phyloP scores from a whole-genome alignment of 2,888 invertebrate genomes.

The Melinopterus prodromus region DNA sequence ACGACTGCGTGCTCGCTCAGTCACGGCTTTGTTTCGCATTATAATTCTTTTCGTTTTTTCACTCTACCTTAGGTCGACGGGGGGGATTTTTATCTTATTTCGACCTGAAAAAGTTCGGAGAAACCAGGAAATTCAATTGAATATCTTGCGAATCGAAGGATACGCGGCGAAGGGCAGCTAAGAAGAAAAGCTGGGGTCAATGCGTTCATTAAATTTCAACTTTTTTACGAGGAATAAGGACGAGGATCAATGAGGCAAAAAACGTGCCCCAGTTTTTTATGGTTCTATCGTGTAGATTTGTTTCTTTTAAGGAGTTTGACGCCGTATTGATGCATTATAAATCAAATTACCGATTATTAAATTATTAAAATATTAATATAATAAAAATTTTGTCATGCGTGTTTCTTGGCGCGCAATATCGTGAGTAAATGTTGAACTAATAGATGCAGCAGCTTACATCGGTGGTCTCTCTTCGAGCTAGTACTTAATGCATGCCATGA shows the following conservation, averaged over 20 bases:
- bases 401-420: background rate
- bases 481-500: background rate
- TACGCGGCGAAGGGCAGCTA: background rate
- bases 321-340: too few species aligned
- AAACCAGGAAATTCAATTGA: background rate
- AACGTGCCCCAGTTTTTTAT: background rate
- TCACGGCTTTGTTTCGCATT: background rate
- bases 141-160: background rate
- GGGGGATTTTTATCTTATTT: conserved; percentile 7
- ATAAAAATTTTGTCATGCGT: background rate
- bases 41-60: background rate
- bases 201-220: background rate
- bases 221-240: background rate
- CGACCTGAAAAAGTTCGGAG: background rate
- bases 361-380: too few species aligned
- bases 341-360: too few species aligned
- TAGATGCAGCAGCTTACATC: background rate
- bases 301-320: background rate
- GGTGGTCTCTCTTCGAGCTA: background rate
- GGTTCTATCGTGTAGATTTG: background rate
- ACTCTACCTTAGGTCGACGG: background rate
- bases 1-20: background rate
- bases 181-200: background rate
- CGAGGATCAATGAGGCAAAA: background rate
- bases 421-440: background rate